Percentiles rank a stretch among this genome's conserved stretches.
phyloP scores from a whole-genome alignment of 1,140 invertebrate genomes.

The Carposina sasakii region DNA sequence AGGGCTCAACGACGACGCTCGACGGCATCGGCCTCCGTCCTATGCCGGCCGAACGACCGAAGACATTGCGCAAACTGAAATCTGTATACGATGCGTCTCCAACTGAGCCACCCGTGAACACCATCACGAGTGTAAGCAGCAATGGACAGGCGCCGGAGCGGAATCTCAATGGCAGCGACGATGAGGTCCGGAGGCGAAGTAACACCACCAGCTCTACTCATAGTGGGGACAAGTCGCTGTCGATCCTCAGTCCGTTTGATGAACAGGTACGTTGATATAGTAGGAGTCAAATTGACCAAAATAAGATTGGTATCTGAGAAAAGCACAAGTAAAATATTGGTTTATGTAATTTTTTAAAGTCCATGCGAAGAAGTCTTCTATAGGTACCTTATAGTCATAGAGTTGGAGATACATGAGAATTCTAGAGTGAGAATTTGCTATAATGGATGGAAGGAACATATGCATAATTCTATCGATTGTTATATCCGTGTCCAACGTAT shows the following conservation, averaged over 20 bases:
- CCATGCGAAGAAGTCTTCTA: not conserved
- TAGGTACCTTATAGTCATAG: too few relatives aligned
- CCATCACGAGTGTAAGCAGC: conserved; percentile 60
- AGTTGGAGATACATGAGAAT: too few relatives aligned
- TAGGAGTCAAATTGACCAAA: too few relatives aligned
- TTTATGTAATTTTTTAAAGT: too few relatives aligned
- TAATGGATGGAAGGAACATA: too few relatives aligned
- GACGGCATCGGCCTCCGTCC: conserved; percentile 74
- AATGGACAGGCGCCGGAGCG: conserved; percentile 44
- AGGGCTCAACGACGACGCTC: conserved; percentile 80
- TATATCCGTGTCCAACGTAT: too few relatives aligned
- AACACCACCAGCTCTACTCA: conserved; percentile 63
- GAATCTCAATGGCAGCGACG: conserved; percentile 48
- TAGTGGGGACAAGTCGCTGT: conserved; percentile 76
- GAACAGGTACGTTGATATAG: conserved; percentile 77
- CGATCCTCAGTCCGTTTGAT: conserved; percentile 90
- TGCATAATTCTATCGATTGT: too few relatives aligned
- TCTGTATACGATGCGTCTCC: conserved; percentile 74
- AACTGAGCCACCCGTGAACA: conserved; percentile 59
- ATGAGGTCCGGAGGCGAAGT: conserved; percentile 50
- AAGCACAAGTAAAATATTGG: too few relatives aligned
- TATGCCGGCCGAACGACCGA: conserved; percentile 79
- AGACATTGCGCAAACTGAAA: conserved; percentile 81
- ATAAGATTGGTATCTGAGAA: conserved; percentile 22
- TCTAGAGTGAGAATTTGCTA: too few relatives aligned